Conservation (phyloP, 1,140 invertebrate genomes). For the Anoplophora glabripennis region DNA sequence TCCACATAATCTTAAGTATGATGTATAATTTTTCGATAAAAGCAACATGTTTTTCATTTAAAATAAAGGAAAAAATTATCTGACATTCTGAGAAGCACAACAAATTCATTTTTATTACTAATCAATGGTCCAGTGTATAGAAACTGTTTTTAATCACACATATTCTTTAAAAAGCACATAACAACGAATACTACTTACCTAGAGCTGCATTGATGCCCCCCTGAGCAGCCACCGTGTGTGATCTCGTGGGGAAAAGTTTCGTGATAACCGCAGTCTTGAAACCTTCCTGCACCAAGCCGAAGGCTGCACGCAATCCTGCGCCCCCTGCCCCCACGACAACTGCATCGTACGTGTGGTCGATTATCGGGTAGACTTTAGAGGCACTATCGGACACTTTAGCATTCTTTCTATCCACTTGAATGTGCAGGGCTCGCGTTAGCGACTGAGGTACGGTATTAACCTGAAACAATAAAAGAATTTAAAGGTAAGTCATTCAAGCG, state of each 20-base stretch:
- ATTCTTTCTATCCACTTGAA: conserved; percentile 34
- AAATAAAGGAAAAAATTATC: too few relatives aligned
- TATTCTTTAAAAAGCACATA: too few relatives aligned
- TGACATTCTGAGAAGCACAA: too few relatives aligned
- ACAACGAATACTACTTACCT: conserved; percentile 31
- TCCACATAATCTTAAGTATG: too few relatives aligned
- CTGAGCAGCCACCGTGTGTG: conserved; percentile 91
- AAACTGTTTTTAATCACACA: too few relatives aligned
- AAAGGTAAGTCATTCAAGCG: not conserved
- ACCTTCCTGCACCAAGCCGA: conserved; percentile 85
- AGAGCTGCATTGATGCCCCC: conserved; percentile 88
- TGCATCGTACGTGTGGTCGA: conserved; percentile 89
- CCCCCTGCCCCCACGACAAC: conserved; percentile 92
- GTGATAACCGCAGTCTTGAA: conserved; percentile 91
- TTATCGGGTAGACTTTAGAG: conserved; percentile 61
- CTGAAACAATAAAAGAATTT: not conserved
- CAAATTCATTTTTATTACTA: too few relatives aligned
- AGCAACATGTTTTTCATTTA: too few relatives aligned
- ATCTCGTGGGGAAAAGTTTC: conserved; percentile 88
- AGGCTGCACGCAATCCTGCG: conserved; percentile 85
- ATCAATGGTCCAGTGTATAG: too few relatives aligned
- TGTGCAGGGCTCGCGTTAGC: conserved; percentile 20
- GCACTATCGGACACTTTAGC: conserved; percentile 17
- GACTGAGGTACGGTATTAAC: conserved; percentile 3
- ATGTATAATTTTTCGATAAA: too few relatives aligned